These are phyloP conservation scores for Pantelozetes paolii DNA, from an alignment of 2,888 invertebrate species.

Conservation along the genomic window DNA sequence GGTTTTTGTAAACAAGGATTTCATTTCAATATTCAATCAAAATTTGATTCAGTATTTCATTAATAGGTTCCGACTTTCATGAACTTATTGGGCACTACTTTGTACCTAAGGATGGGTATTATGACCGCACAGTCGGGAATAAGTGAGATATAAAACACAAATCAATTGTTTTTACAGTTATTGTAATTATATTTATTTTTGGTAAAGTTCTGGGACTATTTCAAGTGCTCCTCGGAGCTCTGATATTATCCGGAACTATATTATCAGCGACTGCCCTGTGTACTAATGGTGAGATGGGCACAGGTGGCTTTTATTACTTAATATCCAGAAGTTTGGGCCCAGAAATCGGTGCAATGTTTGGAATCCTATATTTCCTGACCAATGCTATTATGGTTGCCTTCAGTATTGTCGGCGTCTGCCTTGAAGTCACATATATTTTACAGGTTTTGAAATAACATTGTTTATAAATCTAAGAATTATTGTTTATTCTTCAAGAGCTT, in stretches of 20 bases:
- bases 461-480: background rate
- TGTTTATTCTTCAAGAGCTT: background rate
- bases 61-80: conserved; percentile 34
- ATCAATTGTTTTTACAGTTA: no score
- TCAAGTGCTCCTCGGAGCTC: conserved; percentile 24
- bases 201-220: conserved; percentile 17
- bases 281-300: conserved; percentile 37
- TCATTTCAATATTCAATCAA: background rate
- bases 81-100: conserved; percentile 37
- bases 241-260: conserved; percentile 14
- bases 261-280: conserved; percentile 38
- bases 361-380: conserved; percentile 56
- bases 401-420: conserved; percentile 59
- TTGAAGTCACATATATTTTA: conserved; percentile 54
- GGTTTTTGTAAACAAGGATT: background rate
- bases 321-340: conserved; percentile 49
- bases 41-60: background rate
- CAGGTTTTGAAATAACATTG: conserved; percentile 50
- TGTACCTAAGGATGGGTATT: conserved; percentile 38
- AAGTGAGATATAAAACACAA: background rate
- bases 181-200: background rate
- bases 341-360: conserved; percentile 16
- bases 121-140: conserved; percentile 31
- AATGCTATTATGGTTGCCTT: conserved; percentile 57
- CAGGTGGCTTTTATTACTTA: conserved; percentile 38